phyloP scores from a whole-genome alignment of 1,140 invertebrate species.

The Heterodera carotae region DNA sequence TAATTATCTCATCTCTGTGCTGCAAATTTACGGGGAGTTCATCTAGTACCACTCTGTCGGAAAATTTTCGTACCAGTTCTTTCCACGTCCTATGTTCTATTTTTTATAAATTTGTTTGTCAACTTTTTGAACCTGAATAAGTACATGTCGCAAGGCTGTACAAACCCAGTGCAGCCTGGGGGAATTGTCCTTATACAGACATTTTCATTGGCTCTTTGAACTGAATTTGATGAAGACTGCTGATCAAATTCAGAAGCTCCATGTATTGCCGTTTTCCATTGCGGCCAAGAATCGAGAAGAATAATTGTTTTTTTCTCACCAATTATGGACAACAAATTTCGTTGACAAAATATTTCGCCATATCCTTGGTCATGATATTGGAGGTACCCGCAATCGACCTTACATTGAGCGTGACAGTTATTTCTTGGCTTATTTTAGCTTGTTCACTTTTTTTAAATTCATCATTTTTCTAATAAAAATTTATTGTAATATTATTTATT shows the following conservation, averaged over 20 bases:
- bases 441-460: no score
- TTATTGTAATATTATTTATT: no score
- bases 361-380: slow-evolving; percentile 1
- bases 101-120: not conserved
- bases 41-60: not conserved
- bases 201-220: not conserved
- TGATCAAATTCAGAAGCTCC: not conserved
- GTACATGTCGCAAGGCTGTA: not conserved
- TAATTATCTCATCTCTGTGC: not conserved
- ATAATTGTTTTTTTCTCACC: not conserved
- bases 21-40: slow-evolving; percentile 1
- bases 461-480: no score
- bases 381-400: not conserved
- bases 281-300: slow-evolving; percentile 4
- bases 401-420: no score
- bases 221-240: not conserved
- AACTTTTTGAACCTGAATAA: not conserved
- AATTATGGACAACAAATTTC: not conserved
- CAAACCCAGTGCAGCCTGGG: not conserved
- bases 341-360: not conserved
- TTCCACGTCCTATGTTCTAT: not conserved
- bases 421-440: no score
- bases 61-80: not conserved
- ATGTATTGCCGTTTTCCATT: not conserved
- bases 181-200: not conserved